These are phyloP conservation scores for Drosophila leonis DNA, from an alignment of 2,888 invertebrate genomes.

Conservation along the genomic window DNA sequence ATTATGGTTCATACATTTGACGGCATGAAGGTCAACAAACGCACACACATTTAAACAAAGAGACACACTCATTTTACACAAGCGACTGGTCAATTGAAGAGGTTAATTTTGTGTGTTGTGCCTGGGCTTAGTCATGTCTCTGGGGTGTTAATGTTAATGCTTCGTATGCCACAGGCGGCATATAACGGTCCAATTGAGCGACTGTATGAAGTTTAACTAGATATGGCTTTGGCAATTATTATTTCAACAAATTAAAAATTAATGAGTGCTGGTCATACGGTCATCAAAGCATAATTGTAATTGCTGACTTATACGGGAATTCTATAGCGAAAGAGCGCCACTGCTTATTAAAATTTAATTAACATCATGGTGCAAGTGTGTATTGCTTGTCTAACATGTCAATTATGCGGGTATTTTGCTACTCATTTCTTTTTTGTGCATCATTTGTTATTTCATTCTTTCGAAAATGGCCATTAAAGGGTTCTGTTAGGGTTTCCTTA, in stretches of 20 bases:
- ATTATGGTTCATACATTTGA: slow-evolving; percentile 33
- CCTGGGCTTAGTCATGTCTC: slow-evolving; percentile 68
- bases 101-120: slow-evolving; percentile 68
- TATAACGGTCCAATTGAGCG: slow-evolving; percentile 32
- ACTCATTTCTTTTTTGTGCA: background rate
- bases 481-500: background rate
- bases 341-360: slow-evolving; percentile 72
- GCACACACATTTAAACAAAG: slow-evolving; percentile 9
- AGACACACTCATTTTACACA: slow-evolving; percentile 25
- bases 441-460: background rate
- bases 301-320: slow-evolving; percentile 61
- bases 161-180: slow-evolving; percentile 42
- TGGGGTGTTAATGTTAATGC: slow-evolving; percentile 70
- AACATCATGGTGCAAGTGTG: slow-evolving; percentile 38
- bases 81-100: slow-evolving; percentile 70
- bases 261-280: slow-evolving; percentile 76
- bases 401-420: slow-evolving; percentile 63
- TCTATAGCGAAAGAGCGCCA: slow-evolving; percentile 17
- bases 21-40: slow-evolving; percentile 73
- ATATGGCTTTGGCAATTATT: slow-evolving; percentile 65
- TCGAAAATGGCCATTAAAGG: background rate
- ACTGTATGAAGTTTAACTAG: slow-evolving; percentile 27
- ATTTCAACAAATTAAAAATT: slow-evolving; percentile 76
- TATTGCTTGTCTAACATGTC: slow-evolving; percentile 43
- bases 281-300: slow-evolving; percentile 75